Percentiles rank a stretch among this genome's conserved stretches.
Conservation (phyloP, 2,113 vertebrate genomes). For the Grantiella picta region DNA sequence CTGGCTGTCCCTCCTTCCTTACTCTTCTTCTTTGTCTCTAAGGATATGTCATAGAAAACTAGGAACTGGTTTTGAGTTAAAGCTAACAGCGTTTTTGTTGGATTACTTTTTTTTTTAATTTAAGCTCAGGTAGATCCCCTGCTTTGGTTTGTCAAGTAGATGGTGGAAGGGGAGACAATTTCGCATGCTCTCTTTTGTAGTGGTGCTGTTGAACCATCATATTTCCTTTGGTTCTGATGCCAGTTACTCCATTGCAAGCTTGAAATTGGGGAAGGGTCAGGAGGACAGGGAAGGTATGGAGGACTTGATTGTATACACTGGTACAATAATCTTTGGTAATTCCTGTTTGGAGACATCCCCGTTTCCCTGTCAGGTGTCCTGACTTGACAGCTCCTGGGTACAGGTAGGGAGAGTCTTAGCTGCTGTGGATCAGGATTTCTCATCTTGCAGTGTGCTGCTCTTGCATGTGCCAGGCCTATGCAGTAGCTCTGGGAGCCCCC, state of each 20-base stretch:
- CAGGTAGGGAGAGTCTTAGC: neutral
- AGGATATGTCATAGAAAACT: neutral
- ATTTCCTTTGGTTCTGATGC: neutral
- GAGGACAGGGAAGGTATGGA: neutral
- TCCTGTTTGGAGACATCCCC: neutral
- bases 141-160: neutral
- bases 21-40: neutral
- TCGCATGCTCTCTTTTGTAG: neutral
- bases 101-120: neutral
- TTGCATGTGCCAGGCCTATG: neutral
- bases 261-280: neutral
- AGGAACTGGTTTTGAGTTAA: neutral
- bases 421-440: neutral
- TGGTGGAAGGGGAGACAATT: neutral
- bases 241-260: neutral
- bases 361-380: neutral
- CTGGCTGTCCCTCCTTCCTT: neutral
- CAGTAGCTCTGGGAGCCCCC: neutral
- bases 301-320: neutral
- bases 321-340: neutral
- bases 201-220: rapidly evolving
- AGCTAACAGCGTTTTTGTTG: neutral
- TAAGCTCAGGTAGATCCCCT: neutral
- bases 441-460: neutral
- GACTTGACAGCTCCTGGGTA: neutral